Evolutionary conservation across 2,113 vertebrate genomes (phyloP).

Genomic region (Nematolebias whitei): DNA sequence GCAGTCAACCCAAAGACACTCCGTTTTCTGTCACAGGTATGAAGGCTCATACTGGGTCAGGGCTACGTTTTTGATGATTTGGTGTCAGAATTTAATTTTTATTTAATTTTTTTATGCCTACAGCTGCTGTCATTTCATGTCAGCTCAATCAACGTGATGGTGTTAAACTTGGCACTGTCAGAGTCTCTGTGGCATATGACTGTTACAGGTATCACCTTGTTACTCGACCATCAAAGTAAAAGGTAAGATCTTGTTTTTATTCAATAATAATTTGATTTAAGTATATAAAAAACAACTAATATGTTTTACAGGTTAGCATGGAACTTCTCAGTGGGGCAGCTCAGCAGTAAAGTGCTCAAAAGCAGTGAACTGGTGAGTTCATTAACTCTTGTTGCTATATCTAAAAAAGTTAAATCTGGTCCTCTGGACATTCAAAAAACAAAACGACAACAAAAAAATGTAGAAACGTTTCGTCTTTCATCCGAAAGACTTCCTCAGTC

Average conservation of each 20-base stretch:
- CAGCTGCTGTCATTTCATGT: conserved; percentile 92
- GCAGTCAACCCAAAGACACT: conserved; percentile 82
- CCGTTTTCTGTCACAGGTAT: conserved; percentile 90
- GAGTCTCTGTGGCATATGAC: conserved; percentile 97
- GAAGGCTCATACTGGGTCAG: not conserved
- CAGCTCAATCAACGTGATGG: conserved; percentile 93
- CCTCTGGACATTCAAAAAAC: too few species aligned
- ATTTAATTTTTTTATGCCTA: conserved; percentile 15
- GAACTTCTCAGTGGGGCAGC: conserved; percentile 86
- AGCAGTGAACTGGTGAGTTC: conserved; percentile 91
- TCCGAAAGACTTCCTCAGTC: too few species aligned
- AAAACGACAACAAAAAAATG: too few species aligned
- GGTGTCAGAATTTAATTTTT: conserved; percentile 4
- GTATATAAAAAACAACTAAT: not conserved
- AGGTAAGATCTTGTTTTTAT: conserved; percentile 55
- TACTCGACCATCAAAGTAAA: conserved; percentile 87
- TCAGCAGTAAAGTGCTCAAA: conserved; percentile 95
- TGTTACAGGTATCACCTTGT: conserved; percentile 83
- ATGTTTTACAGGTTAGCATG: conserved; percentile 82
- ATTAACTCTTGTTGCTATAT: not conserved
- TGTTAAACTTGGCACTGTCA: conserved; percentile 88
- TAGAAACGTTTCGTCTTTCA: too few species aligned
- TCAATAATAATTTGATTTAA: not conserved
- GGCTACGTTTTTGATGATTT: not conserved
- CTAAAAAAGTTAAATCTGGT: too few species aligned